Base-by-base conservation (phyloP, 2,113 vertebrate species). In the Scytalopus superciliaris region DNA sequence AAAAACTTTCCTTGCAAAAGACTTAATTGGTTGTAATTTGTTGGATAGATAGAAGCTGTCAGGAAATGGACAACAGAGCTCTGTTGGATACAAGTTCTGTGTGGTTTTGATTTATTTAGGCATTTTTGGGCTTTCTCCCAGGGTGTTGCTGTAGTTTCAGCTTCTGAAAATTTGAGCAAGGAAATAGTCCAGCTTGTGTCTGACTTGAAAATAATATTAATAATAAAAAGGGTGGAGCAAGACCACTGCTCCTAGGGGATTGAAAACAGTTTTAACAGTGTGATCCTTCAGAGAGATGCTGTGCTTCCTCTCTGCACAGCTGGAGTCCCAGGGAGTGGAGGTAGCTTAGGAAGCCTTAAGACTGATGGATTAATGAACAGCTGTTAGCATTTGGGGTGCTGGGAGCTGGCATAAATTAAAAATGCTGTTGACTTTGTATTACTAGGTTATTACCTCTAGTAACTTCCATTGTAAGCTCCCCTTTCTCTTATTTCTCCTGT, bases 21-120 rank as follows among this genome's bases (percentile, higher is more conserved):
- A 60, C 37, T 87, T 91, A 94, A 92, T 91, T 93, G 68, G 47
- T 63, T 89, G 27, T 82, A 91, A 89, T 94, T 91, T 76, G 66
- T 74, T 96, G 91, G 73, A 33, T 87, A 68, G 68, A 63, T 63
- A 74, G 62, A 83, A 85, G 31, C 72, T 0, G 2, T 77, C 6
- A 14, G 56, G 49, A 78, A 64, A 64, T 3, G 37, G 90, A 90
- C 68, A 76, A 14, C 50, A 50, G 35, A 76, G 31, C 28, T 87
- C 57, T 62, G 19, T 27, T 84, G 89, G 74, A 62, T 67, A 31
- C n/a, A 35, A 10, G 35, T 90, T 90, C 30, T 59, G 8, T n/a
- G 27, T 42, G 10, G 24, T 67, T 95, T 77, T 93, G 44, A 75
- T 93, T 91, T 85, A 80, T 77, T 88, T 63, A 31, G n/a, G 56